Percentiles rank a stretch among this genome's conserved stretches.
phyloP scores from a whole-genome alignment of 1,140 invertebrate species.

The Adoxophyes honmai region DNA sequence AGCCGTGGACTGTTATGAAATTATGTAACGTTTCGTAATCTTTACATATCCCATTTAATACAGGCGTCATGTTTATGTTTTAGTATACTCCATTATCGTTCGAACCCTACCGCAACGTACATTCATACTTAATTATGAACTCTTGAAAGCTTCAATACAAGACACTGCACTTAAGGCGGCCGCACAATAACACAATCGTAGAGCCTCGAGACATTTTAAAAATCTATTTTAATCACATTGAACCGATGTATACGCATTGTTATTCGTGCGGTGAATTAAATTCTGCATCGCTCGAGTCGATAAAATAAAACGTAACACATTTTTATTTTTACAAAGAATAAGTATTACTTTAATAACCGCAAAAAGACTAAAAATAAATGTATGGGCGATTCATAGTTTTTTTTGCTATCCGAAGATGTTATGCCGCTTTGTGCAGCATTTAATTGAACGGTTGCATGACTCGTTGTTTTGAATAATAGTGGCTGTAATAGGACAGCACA shows the following conservation, averaged over 20 bases:
- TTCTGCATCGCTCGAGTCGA: conserved; percentile 46
- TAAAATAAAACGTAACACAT: conserved; percentile 59
- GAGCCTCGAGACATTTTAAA: conserved; percentile 51
- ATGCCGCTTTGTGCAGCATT: conserved; percentile 43
- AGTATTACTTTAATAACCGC: conserved; percentile 64
- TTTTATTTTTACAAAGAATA: conserved; percentile 50
- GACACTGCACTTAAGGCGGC: conserved; percentile 63
- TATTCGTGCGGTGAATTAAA: conserved; percentile 64
- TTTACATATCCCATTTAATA: too few relatives aligned
- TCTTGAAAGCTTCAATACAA: conserved; percentile 52
- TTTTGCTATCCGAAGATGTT: conserved; percentile 48
- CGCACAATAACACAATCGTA: conserved; percentile 50
- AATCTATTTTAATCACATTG: conserved; percentile 59
- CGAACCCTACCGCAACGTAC: too few relatives aligned
- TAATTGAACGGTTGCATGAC: conserved; percentile 62
- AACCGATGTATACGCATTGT: conserved; percentile 63
- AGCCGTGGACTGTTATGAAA: too few relatives aligned
- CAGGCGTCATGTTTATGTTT: too few relatives aligned
- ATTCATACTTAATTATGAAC: conserved; percentile 34
- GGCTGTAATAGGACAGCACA: conserved; percentile 52
- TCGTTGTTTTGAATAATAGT: conserved; percentile 62
- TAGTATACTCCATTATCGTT: too few relatives aligned
- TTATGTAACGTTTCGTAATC: too few relatives aligned
- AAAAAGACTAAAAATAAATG: conserved; percentile 47
- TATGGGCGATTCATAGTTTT: conserved; percentile 35